Evolutionary conservation across 2,113 vertebrate species (phyloP), one percentile per base, ranked within the genome.

Genomic region (Cygnus buccinator): DNA sequence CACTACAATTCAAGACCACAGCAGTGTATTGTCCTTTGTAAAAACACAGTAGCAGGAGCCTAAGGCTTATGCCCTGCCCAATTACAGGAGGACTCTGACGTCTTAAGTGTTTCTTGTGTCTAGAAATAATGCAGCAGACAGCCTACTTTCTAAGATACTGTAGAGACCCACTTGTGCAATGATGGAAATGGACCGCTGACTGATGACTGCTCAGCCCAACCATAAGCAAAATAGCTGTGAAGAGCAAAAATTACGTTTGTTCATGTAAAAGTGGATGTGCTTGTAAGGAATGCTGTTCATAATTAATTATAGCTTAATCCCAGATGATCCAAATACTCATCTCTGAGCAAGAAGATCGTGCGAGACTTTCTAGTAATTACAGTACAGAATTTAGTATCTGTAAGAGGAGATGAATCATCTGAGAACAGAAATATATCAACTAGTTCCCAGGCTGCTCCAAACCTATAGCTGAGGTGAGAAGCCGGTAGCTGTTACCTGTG

Each of bases 301-400:
- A 85, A 92, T 96, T 96, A 92, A 95, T 92, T 66, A 80, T 17
- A 87, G 54, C 46, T 11, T 55, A 43, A 78, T 82, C 95, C 50
- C 92, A 82, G 41, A 31, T 82, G 81, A 84, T 76, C 39, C 66
- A 20, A 67, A 28, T 71, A 29, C 57, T 96, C 35, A 65, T 78
- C 44, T 93, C 57, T 62, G 61, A 67, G 57, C 52, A 87, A 62
- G 59, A 90, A 74, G 44, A 63, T 75, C 0, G 10, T 79, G 66
- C 84, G 89, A 92, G 25, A 54, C 48, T 50, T 84, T 89, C 82
- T 55, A 55, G 73, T 96, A 92, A 94, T 94, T 89, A 89, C 58
- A 89, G 4, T 18, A 65, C 23, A 84, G 61, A 79, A 93, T 74
- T 81, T 44, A 81, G 21, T 90, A 41, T 73, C 61, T 61, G 52